Evolutionary conservation across 2,113 vertebrate species (phyloP), one percentile per base, ranked within the genome.

Genomic region (Paradoxurus hermaphroditus): DNA sequence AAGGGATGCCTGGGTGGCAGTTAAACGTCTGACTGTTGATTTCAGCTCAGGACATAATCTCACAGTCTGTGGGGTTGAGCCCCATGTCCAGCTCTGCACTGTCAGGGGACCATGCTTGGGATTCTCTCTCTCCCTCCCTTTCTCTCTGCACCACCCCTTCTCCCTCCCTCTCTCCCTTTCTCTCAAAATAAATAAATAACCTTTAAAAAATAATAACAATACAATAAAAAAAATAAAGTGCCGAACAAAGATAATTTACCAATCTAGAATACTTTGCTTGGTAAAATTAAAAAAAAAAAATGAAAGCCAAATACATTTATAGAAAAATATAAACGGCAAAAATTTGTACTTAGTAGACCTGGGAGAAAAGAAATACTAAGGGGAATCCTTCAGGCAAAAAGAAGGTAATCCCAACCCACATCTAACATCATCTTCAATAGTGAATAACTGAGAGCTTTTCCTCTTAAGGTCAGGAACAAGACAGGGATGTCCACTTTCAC

Each of bases 201-300:
- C 56, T 59, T 59, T 9, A 59, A 59, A 23, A 53, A 59, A 59
- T 7, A 56, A 16, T 23, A 59, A 59, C 23, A 59, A 59, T 59
- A 59, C 11, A 49, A 49, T 49, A 49, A 49, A 49, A 49, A n/a
- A n/a, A 59, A 59, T 59, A 23, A 75, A 75, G 7, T 9, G 6
- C 7, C 46, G 29, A 49, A 67, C 21, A 86, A 44, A 75, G 41
- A n/a, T 27, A 91, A 39, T 15, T 75, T 92, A 72, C 5, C 62
- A 90, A 46, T 39, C 12, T 44, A 36, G 11, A 86, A 90, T 77
- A 36, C 3, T 44, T 86, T 62, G 5, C 34, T 68, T 16, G 19
- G 14, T 86, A 67, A 73, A 87, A 70, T 87, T 65, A 29, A 82
- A 85, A 92, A 77, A 83, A 70, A 36, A 56, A 94, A 91, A 72